Evolutionary conservation across 2,888 invertebrate species (phyloP), one percentile per base, ranked within the genome.

Genomic region (Agrotis segetum): DNA sequence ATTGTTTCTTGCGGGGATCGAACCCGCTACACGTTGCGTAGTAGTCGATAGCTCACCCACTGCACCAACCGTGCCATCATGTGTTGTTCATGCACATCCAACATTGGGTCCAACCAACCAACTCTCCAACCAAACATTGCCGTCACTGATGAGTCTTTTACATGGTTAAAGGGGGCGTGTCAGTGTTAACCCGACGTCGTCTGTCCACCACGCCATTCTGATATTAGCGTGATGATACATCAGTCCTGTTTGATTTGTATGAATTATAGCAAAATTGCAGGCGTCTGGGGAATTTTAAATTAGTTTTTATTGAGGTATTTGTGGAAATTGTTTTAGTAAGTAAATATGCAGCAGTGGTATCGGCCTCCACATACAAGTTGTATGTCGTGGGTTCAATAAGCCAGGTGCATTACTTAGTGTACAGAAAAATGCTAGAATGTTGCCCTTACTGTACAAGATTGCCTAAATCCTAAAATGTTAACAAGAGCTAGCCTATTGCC

Each of bases 201-300:
- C 86, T 86, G 88, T 85, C 83, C 52, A 68, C 92, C 95, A 95
- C 95, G 95, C 95, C 64, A 95, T 95, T 83, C 89, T 75, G 89
- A 84, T 89, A 95, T 95, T 95, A 95, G 90, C 84, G 77, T 74
- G 81, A 83, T 81, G 82, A 86, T 86, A 86, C 86, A 81, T 61
- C 81, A 76, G 67, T 75, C 71, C 64, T 76, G 77, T 88, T 88
- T 85, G 80, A 83, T 75, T 74, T 79, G 59, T 80, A 53, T 77
- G 74, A 80, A 75, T 83, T 83, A 80, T 71, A 58, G 84, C 74
- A 77, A 88, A 89, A 89, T 88, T 81, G 81, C 71, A 62, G 66
- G 63, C 50, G 74, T 67, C 69, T 72, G 53, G 52, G 63, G 53
- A 50, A 52, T 53, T 65, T 19, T 88, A 83, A 84, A 82, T 49